phyloP scores from a whole-genome alignment of 2,888 invertebrate genomes.

The Microplitis deprimator region DNA sequence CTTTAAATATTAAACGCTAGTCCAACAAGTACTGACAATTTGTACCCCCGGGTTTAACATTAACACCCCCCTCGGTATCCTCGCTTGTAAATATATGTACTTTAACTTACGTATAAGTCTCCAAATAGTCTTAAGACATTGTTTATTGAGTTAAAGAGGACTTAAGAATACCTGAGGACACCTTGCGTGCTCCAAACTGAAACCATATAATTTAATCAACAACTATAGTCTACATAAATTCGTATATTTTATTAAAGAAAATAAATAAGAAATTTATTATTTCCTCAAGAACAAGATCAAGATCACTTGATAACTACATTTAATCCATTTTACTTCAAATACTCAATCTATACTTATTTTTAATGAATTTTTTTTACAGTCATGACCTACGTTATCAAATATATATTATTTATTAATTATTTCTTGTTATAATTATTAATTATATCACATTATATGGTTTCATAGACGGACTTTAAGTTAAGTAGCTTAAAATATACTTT shows the following conservation, averaged over 20 bases:
- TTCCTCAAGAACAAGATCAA: neutral
- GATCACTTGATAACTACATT: neutral
- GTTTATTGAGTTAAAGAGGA: constrained; percentile 68
- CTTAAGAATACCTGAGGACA: constrained; percentile 68
- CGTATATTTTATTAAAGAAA: neutral
- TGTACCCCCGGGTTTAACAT: constrained; percentile 44
- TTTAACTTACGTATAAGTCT: constrained; percentile 58
- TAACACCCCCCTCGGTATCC: constrained; percentile 2
- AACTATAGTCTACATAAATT: constrained; percentile 53
- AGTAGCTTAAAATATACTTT: neutral
- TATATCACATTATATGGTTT: neutral
- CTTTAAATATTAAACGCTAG: constrained; percentile 65
- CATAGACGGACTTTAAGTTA: neutral
- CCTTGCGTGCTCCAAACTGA: constrained; percentile 62
- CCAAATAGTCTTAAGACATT: constrained; percentile 69
- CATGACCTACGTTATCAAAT: neutral
- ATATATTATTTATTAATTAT: neutral
- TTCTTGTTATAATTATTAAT: neutral
- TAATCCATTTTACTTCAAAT: neutral
- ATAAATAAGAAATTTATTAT: neutral
- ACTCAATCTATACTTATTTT: neutral
- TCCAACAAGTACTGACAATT: constrained; percentile 25
- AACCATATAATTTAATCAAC: constrained; percentile 61
- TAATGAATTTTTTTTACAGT: neutral
- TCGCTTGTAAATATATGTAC: neutral